phyloP scores from a whole-genome alignment of 2,888 invertebrate genomes.

The Drosophila basisetae region DNA sequence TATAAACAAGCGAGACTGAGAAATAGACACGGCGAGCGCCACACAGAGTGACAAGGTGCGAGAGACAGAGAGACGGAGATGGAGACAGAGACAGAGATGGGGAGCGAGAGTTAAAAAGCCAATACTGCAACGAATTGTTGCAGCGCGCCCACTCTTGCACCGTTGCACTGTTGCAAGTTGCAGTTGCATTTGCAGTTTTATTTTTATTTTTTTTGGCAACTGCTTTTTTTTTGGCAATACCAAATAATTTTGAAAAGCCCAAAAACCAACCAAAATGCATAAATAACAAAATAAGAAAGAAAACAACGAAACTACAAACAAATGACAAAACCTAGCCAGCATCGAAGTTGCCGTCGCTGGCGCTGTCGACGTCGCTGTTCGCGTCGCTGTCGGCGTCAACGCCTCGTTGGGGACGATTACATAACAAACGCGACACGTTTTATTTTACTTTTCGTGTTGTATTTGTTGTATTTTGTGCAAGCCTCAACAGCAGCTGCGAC shows the following conservation, averaged over 20 bases:
- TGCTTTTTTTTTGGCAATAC: constrained; percentile 59
- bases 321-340: constrained; percentile 55
- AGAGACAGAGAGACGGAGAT: constrained; percentile 9
- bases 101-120: not conserved
- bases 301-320: constrained; percentile 51
- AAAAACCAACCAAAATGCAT: constrained; percentile 40
- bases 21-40: constrained; percentile 13
- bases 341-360: constrained; percentile 15
- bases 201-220: constrained; percentile 47
- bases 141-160: constrained; percentile 63
- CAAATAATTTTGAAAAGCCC: constrained; percentile 49
- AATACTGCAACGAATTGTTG: constrained; percentile 37
- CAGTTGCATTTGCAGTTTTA: constrained; percentile 35
- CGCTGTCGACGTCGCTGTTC: not conserved
- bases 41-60: constrained; percentile 3
- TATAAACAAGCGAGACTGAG: constrained; percentile 66
- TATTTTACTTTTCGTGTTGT: constrained; percentile 45
- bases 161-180: constrained; percentile 39
- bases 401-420: constrained; percentile 49
- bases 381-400: constrained; percentile 11
- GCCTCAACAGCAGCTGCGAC: constrained; percentile 16
- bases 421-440: constrained; percentile 65
- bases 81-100: not conserved
- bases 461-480: constrained; percentile 45
- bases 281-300: constrained; percentile 30